Conservation (phyloP, 2,113 vertebrate species). For the Channa argus region DNA sequence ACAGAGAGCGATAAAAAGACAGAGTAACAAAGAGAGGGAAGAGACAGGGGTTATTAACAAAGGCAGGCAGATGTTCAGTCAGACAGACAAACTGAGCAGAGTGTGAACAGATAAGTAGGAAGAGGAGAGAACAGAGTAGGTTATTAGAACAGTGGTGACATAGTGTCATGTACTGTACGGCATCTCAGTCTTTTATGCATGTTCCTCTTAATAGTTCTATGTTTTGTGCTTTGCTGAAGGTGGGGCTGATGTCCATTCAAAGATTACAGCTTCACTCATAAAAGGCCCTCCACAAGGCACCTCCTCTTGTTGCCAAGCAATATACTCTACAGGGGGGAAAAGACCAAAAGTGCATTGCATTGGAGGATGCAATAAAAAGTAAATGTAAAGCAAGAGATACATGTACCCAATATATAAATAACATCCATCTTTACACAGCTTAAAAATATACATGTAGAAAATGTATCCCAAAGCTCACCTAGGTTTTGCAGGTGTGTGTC, state of each 20-base stretch:
- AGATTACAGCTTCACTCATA: conserved; percentile 60
- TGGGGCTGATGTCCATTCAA: conserved; percentile 83
- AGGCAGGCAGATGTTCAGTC: conserved; percentile 51
- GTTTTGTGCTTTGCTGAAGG: conserved; percentile 91
- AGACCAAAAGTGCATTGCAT: conserved; percentile 57
- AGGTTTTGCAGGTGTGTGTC: conserved; percentile 64
- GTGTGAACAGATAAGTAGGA: conserved; percentile 50
- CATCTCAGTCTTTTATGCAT: conserved; percentile 69
- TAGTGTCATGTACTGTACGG: conserved; percentile 67
- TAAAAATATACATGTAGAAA: conserved; percentile 27
- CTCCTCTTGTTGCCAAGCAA: conserved; percentile 74
- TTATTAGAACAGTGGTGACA: conserved; percentile 50
- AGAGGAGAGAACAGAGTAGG: conserved; percentile 33
- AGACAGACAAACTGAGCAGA: conserved; percentile 46
- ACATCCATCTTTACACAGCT: conserved; percentile 26
- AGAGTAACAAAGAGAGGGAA: conserved; percentile 31
- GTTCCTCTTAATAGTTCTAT: conserved; percentile 76
- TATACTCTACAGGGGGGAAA: conserved; percentile 62
- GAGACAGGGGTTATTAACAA: conserved; percentile 39
- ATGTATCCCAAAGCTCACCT: conserved; percentile 76
- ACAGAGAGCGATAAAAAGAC: conserved; percentile 31
- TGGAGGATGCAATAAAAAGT: conserved; percentile 37
- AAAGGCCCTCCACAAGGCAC: conserved; percentile 60
- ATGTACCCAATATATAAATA: conserved; percentile 43
- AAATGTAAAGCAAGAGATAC: conserved; percentile 32